phyloP scores from a whole-genome alignment of 2,113 vertebrate species.

The mouse (Mus musculus) region GRCm39 chr14:109436001-109436500 shows the following conservation, averaged over 20 bases:
- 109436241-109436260: background rate
- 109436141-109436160: background rate
- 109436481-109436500: background rate
- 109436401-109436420: background rate
- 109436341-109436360: background rate
- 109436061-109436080: no score
- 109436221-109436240: background rate
- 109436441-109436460: background rate
- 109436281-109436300: slow-evolving; percentile 3
- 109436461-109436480: background rate
- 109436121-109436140: background rate
- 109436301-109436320: background rate
- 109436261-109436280: background rate
- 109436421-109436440: background rate
- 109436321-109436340: background rate
- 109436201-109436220: background rate
- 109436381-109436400: background rate
- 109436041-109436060: background rate
- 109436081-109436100: background rate
- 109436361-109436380: background rate
- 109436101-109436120: background rate
- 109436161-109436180: background rate
- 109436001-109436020: no score
- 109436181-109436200: background rate
- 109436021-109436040: no score